These are phyloP conservation scores for Drosophila robusta DNA, from an alignment of 2,888 invertebrate species.

Conservation along the genomic window DNA sequence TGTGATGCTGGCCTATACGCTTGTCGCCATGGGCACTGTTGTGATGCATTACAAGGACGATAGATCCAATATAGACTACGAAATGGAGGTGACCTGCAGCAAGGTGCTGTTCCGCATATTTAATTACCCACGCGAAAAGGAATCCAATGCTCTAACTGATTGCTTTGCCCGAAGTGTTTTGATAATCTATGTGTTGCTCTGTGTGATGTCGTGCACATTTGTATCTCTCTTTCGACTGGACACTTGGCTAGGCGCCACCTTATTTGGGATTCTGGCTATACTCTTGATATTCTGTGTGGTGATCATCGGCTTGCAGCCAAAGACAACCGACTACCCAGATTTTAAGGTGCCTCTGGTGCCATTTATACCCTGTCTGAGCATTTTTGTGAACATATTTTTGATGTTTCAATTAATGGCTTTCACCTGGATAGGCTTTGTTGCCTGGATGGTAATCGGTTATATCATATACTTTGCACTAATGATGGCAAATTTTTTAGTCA, in stretches of 20 bases:
- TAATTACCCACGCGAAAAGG: too few species aligned
- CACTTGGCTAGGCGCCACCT: background rate
- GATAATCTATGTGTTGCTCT: background rate
- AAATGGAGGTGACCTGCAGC: background rate
- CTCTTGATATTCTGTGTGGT: background rate
- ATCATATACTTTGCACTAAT: background rate
- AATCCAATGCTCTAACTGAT: background rate
- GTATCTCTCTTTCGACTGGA: too few species aligned
- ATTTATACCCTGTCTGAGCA: slow-evolving; percentile 7
- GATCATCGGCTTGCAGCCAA: slow-evolving; percentile 3
- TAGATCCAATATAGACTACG: background rate
- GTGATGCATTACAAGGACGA: slow-evolving; percentile 6
- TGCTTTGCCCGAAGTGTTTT: background rate
- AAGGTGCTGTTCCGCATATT: background rate
- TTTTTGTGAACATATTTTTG: slow-evolving; percentile 4
- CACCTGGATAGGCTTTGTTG: background rate
- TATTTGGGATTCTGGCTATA: background rate
- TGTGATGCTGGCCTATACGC: background rate
- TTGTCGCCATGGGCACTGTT: slow-evolving; percentile 1
- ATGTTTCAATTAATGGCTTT: background rate
- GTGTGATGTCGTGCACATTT: background rate
- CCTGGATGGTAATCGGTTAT: slow-evolving; percentile 1
- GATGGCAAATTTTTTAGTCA: background rate
- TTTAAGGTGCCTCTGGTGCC: slow-evolving; percentile 10
- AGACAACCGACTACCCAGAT: too few species aligned